Base-by-base conservation (phyloP, 2,888 invertebrate genomes). In the Lycaena phlaeas region DNA sequence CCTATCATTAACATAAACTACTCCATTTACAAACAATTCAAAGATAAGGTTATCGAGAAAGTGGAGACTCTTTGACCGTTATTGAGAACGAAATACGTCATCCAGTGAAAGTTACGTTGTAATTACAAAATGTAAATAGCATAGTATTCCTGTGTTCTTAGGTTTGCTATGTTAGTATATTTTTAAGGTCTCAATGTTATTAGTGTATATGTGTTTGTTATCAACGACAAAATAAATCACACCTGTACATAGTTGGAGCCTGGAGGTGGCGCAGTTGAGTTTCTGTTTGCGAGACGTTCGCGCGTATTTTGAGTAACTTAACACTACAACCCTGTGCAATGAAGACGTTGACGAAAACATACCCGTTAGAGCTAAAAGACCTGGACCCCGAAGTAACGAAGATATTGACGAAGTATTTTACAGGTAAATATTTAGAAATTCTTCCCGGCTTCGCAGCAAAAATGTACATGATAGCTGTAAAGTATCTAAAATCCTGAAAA, bases 381-480 rank as follows among this genome's bases (percentile, higher is more conserved):
- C 53, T 59, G 6, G 59, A 57, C 12, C 37, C 47, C 4, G 50
- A 56, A 27, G 42, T 50, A 2, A 50, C 56, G 0, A 46, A 49
- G 37, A 41, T 42, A 34, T 45, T 59, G 9, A 57, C 57, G 59
- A 51, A 53, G 36, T 54, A 53, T 45, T 59, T 57, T 36, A 56
- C 51, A 41, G 56, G 59, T 59, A 40, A 52, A 42, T 49, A 38
- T 22, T n/a, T n/a, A n/a, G n/a, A n/a, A n/a, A n/a, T n/a, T n/a
- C n/a, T n/a, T n/a, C n/a, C n/a, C n/a, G n/a, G n/a, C n/a, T n/a
- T n/a, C n/a, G n/a, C n/a, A n/a, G n/a, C n/a, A n/a, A n/a, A n/a
- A n/a, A n/a, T n/a, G n/a, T n/a, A n/a, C n/a, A n/a, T n/a, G n/a
- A n/a, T n/a, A n/a, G n/a, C n/a, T n/a, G n/a, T n/a, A n/a, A n/a